These are phyloP conservation scores for Mesorhabditis belari DNA, from an alignment of 2,888 invertebrate genomes.

Conservation along the genomic window DNA sequence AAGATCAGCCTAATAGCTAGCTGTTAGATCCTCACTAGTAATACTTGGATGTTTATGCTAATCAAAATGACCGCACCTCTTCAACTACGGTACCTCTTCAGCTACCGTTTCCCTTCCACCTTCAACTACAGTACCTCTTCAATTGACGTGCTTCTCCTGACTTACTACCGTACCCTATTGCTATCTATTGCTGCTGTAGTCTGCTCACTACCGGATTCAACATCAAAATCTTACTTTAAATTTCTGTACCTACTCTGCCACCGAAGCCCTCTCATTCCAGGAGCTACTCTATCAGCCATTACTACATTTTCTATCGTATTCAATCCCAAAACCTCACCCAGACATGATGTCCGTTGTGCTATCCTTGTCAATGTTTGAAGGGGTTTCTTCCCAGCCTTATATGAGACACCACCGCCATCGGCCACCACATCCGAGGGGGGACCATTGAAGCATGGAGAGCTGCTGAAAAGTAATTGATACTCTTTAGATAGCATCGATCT, in stretches of 20 bases:
- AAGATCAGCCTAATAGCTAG: too few species aligned
- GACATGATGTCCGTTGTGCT: neutral
- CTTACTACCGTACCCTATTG: too few species aligned
- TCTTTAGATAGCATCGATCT: neutral
- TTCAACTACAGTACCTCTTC: too few species aligned
- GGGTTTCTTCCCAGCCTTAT: neutral
- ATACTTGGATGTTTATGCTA: too few species aligned
- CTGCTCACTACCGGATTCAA: too few species aligned
- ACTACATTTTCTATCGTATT: neutral
- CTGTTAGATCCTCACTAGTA: too few species aligned
- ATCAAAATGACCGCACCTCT: too few species aligned
- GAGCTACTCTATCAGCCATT: neutral
- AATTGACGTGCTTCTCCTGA: too few species aligned
- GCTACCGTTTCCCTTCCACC: too few species aligned
- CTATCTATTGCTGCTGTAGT: too few species aligned
- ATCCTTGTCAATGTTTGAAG: neutral
- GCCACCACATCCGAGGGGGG: conserved; percentile 8
- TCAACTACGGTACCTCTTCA: too few species aligned
- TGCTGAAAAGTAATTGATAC: conserved; percentile 9
- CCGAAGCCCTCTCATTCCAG: neutral
- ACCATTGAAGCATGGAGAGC: conserved; percentile 32
- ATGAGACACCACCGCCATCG: neutral
- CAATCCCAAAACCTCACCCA: neutral
- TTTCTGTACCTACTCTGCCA: neutral
- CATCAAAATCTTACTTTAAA: too few species aligned